phyloP scores from a whole-genome alignment of 2,888 invertebrate genomes.

The Prionchulus punctatus region DNA sequence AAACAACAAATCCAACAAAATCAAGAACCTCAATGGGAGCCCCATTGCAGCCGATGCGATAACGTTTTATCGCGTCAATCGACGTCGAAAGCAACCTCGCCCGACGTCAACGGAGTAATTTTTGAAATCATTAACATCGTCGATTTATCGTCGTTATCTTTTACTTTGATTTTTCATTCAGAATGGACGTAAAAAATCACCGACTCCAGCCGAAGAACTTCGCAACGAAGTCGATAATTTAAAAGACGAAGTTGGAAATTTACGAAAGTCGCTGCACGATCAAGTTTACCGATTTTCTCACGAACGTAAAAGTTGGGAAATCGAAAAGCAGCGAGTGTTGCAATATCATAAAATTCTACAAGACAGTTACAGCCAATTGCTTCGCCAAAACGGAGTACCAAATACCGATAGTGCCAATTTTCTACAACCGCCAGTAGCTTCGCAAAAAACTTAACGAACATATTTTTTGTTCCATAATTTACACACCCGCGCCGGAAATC shows the following conservation, averaged over 20 bases:
- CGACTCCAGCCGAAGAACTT: neutral
- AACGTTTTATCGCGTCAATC: neutral
- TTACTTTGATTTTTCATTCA: too few relatives aligned
- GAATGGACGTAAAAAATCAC: neutral
- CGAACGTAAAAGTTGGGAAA: conserved; percentile 1
- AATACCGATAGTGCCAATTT: too few relatives aligned
- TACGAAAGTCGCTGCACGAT: conserved; percentile 3
- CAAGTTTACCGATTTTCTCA: neutral
- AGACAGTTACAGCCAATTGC: too few relatives aligned
- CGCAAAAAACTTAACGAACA: too few relatives aligned
- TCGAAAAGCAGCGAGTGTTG: neutral
- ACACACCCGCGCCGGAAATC: too few relatives aligned
- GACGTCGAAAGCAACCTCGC: neutral
- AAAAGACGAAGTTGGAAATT: neutral
- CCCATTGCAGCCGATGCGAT: neutral
- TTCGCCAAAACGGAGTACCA: too few relatives aligned
- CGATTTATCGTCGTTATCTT: too few relatives aligned
- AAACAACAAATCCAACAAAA: neutral
- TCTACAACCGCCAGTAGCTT: too few relatives aligned
- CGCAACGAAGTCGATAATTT: conserved; percentile 3
- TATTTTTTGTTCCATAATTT: too few relatives aligned
- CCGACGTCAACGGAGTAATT: neutral
- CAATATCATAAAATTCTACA: conserved; percentile 4
- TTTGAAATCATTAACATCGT: too few relatives aligned
- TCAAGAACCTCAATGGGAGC: neutral